Base-by-base conservation (phyloP, 2,797 vertebrate species). In the Melanotaenia pygmaea region DNA sequence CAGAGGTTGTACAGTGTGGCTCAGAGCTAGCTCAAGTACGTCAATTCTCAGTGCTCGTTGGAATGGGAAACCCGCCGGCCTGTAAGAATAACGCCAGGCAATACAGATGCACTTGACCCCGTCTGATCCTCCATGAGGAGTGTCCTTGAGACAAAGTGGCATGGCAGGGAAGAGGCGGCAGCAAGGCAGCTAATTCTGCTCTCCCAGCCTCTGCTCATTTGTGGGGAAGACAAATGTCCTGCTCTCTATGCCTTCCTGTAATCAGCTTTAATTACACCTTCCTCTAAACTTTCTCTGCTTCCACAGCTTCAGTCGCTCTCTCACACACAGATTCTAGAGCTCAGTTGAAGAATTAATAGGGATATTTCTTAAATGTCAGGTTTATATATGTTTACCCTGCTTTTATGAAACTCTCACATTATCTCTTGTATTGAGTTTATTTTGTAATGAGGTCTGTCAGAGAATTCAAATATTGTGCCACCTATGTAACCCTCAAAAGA, bases 231-330 rank as follows among this genome's bases (percentile, higher is more conserved):
- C 71, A 61, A 89, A 91, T 87, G 84, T 60, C 64, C 77, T 24
- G 64, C 68, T 76, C 81, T 76, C 1, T 86, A 75, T 69, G 76
- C 83, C 72, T 87, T 13, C 64, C 89, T 76, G 88, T 90, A 85
- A 92, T 90, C 89, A 89, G 82, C 86, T 91, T 87, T 89, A 89
- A 92, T 91, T 90, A 89, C 88, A 89, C 80, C 83, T 80, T 85
- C 26, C 28, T 72, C 73, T 72, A 63, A 86, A 90, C 77, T 80
- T 87, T 84, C 67, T 77, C 75, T 45, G 70, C 76, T 64, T 73
- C 70, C 63, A 74, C 68, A 64, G 81, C 72, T 78, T 75, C 62
- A 62, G 66, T 74, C 80, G 63, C 63, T 67, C 57, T 79, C 71
- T 77, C 76, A 70, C 61, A 54, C 20, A 50, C 34, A 59, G 14